Evolutionary conservation across 2,113 vertebrate genomes (phyloP).

Genomic region (Carassius carassius): DNA sequence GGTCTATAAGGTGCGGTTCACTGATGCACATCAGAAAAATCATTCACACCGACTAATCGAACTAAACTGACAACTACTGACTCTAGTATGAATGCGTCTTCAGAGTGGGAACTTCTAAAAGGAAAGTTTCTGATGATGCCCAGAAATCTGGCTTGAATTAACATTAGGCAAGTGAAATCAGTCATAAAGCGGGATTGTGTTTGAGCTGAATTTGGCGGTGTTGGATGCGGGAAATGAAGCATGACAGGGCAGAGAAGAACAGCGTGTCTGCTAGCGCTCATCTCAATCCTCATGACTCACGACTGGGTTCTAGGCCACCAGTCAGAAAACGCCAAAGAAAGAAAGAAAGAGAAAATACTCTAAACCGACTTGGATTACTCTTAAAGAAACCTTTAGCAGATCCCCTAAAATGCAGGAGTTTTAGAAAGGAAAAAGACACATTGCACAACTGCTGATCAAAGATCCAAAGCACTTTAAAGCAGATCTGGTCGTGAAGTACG

Average conservation of each 20-base stretch:
- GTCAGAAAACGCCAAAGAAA: conserved; percentile 59
- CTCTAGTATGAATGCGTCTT: background rate
- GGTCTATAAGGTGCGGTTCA: background rate
- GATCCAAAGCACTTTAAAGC: conserved; percentile 64
- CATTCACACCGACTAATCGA: background rate
- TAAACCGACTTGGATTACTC: background rate
- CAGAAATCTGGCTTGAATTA: conserved; percentile 24
- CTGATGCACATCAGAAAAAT: background rate
- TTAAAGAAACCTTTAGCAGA: background rate
- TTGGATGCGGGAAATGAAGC: conserved; percentile 22
- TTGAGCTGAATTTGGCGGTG: background rate
- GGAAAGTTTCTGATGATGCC: conserved; percentile 23
- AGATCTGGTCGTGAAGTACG: conserved; percentile 55
- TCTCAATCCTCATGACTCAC: conserved; percentile 64
- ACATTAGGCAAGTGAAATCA: conserved; percentile 24
- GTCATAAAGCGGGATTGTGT: conserved; percentile 2
- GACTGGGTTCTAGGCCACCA: conserved; percentile 66
- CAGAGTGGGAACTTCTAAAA: background rate
- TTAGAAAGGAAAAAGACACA: background rate
- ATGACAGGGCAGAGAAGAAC: background rate
- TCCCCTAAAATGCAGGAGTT: background rate
- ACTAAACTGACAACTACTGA: background rate
- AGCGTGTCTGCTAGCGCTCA: conserved; percentile 46
- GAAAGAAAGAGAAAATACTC: background rate
- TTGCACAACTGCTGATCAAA: conserved; percentile 5